Evolutionary conservation across 2,113 vertebrate species (phyloP).

Genomic region (Salvator merianae): DNA sequence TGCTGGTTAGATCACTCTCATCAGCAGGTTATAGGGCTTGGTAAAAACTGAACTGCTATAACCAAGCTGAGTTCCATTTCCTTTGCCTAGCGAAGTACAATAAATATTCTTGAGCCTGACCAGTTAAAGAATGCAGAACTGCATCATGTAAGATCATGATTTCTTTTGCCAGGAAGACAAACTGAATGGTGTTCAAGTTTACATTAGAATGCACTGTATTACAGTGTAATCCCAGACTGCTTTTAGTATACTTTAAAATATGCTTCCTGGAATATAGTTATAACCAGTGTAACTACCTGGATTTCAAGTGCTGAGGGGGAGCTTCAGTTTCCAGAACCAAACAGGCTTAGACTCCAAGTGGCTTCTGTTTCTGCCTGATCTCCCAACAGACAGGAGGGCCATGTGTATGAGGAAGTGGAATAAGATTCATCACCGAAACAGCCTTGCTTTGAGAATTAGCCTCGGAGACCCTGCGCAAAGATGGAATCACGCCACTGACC

Average conservation of each 20-base stretch:
- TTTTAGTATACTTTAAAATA: too few species aligned
- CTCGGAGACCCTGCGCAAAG: not conserved
- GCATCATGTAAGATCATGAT: too few species aligned
- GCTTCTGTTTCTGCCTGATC: not conserved
- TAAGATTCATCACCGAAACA: not conserved
- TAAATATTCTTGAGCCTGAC: too few species aligned
- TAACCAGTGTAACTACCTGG: not conserved
- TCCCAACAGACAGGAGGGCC: not conserved
- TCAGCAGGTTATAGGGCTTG: too few species aligned
- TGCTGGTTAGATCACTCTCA: too few species aligned
- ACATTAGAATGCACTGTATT: not conserved
- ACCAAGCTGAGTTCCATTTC: not conserved
- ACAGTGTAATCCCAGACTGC: too few species aligned
- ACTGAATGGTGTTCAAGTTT: not conserved
- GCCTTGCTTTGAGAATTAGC: not conserved
- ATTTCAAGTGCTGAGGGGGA: not conserved
- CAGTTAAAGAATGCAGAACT: too few species aligned
- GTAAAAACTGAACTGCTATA: not conserved
- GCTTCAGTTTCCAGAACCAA: not conserved
- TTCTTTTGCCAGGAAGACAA: not conserved
- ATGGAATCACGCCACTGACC: not conserved
- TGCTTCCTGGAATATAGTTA: not conserved
- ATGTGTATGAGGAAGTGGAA: conserved; percentile 19
- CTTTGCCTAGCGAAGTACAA: not conserved
- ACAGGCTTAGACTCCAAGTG: not conserved